Evolutionary conservation across 2,113 vertebrate species (phyloP).

Genomic region (Nothoprocta perdicaria): DNA sequence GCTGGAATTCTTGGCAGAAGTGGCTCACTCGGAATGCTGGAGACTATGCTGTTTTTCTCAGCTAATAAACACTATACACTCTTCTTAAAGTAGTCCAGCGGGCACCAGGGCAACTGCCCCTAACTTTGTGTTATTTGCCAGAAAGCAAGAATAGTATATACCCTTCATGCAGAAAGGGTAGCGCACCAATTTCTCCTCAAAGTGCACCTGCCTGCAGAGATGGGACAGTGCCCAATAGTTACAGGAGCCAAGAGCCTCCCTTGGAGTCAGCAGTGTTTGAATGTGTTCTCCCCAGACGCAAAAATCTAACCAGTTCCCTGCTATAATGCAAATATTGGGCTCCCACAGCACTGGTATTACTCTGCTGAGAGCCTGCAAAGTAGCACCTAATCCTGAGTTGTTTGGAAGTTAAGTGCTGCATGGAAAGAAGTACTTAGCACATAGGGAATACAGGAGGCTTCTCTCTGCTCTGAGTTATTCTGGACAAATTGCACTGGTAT

Average conservation of each 20-base stretch:
- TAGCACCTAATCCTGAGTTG: neutral
- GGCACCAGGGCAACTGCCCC: neutral
- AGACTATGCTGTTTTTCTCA: constrained; percentile 31
- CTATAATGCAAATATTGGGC: neutral
- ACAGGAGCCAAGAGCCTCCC: neutral
- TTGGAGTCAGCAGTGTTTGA: neutral
- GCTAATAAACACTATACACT: constrained; percentile 51
- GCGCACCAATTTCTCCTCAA: neutral
- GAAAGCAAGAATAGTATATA: neutral
- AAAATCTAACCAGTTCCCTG: neutral
- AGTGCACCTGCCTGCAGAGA: neutral
- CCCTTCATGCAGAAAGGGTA: neutral
- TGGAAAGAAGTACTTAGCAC: constrained; percentile 11
- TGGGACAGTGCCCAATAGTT: neutral
- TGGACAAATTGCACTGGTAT: neutral
- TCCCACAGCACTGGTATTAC: neutral
- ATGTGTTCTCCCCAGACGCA: neutral
- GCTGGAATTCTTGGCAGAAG: constrained; percentile 37
- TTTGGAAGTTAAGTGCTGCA: neutral
- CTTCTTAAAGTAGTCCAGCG: neutral
- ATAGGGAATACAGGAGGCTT: neutral
- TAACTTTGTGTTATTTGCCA: neutral
- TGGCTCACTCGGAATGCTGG: constrained; percentile 39
- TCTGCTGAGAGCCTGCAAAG: constrained; percentile 6
- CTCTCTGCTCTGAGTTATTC: neutral